phyloP scores from a whole-genome alignment of 2,113 vertebrate genomes.

The Ahaetulla prasina region DNA sequence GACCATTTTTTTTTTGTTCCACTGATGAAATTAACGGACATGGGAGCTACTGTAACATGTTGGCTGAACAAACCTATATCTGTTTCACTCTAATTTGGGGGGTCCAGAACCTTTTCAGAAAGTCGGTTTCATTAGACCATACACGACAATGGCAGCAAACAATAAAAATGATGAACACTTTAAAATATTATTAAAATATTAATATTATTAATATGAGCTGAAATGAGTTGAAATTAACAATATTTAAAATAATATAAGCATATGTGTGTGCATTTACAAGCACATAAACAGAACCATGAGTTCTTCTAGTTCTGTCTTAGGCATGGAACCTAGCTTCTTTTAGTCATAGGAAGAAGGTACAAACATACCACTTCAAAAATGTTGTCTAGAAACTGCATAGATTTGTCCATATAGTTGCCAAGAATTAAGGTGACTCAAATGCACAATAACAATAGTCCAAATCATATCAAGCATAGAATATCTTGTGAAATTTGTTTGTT shows the following conservation, averaged over 20 bases:
- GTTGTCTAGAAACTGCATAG: neutral
- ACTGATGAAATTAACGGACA: neutral
- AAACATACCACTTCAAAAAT: neutral
- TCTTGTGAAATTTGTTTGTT: neutral
- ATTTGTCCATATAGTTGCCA: neutral
- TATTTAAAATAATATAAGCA: neutral
- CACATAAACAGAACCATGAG: neutral
- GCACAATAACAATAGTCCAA: neutral
- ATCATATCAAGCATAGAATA: neutral
- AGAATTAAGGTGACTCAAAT: neutral
- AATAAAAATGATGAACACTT: neutral
- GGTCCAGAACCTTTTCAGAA: neutral
- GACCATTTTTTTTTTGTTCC: neutral
- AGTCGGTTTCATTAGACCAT: neutral
- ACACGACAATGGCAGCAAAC: neutral
- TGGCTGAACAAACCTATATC: neutral
- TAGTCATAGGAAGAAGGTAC: neutral
- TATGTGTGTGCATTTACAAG: neutral
- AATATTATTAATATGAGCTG: neutral
- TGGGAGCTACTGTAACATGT: neutral
- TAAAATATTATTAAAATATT: neutral
- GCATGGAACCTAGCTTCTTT: neutral
- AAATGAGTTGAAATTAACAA: neutral
- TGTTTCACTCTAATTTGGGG: neutral
- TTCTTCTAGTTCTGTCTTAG: neutral